Evolutionary conservation across 2,888 invertebrate genomes (phyloP).

Genomic region (Pollenia griseotomentosa): DNA sequence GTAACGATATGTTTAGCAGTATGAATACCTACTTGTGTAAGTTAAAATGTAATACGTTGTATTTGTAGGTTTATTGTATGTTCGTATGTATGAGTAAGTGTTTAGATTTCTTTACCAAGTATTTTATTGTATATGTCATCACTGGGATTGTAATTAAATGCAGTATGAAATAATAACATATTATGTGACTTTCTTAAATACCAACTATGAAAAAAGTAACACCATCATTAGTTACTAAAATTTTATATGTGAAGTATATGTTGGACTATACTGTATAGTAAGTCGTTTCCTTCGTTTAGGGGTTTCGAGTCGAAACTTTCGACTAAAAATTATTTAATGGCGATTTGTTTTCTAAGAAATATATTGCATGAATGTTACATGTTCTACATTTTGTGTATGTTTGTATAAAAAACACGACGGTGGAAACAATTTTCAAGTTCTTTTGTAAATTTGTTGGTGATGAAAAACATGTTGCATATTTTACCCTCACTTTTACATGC

Average conservation of each 20-base stretch:
- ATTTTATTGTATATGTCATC: conserved; percentile 59
- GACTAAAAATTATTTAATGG: neutral
- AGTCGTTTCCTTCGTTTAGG: conserved; percentile 10
- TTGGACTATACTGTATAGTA: neutral
- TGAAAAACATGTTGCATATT: too few species aligned
- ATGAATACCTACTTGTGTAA: conserved; percentile 2
- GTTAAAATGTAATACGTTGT: conserved; percentile 14
- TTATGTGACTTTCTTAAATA: conserved; percentile 69
- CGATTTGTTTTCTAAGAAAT: neutral
- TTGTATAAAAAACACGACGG: too few species aligned
- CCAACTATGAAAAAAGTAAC: conserved; percentile 55
- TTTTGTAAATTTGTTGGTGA: too few species aligned
- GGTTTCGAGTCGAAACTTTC: too few species aligned
- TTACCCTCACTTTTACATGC: too few species aligned
- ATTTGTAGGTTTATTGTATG: neutral
- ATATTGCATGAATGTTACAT: too few species aligned
- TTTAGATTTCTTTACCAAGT: conserved; percentile 39
- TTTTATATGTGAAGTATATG: conserved; percentile 47
- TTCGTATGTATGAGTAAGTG: neutral
- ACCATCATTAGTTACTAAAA: conserved; percentile 66
- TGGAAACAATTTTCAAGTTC: too few species aligned
- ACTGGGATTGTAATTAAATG: conserved; percentile 67
- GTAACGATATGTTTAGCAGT: conserved; percentile 11
- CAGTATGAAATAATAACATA: conserved; percentile 72
- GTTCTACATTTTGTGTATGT: too few species aligned